Base-by-base conservation (phyloP, 1,140 invertebrate genomes). In the Drosophila obscura region DNA sequence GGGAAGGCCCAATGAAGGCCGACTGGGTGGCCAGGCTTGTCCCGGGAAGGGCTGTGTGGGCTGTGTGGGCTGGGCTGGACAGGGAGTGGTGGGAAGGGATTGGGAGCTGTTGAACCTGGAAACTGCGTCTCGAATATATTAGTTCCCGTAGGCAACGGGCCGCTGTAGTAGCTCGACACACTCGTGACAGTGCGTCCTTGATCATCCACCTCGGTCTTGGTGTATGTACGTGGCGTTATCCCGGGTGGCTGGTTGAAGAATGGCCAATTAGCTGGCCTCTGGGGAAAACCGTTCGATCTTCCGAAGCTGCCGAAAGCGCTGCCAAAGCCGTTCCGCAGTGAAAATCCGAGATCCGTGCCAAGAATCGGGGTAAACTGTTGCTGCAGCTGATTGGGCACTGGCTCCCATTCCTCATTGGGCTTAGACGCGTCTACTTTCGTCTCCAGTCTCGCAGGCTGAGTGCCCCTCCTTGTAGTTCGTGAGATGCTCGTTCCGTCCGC, bases 371-470 rank as follows among this genome's bases (percentile, higher is more conserved):
- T 35, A 0, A n/a, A n/a, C 11, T 58, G 55, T 1, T 22, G 46
- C 1, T 15, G 44, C 5, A 24, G n/a, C 9, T 55, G 2, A 22
- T 15, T 48, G 0, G 77, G 67, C 35, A 85, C 9, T 19, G 61
- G 66, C 15, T 84, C 80, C 80, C 80, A 84, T 2, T 84, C 64
- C 6, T 66, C 56, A 13, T 77, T 59, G 0, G 77, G 80, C 67
- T 72, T 77, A 2, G 57, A 16, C 3, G 13, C 7, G 9, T 31
- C 43, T 13, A 53, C 22, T 1, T 26, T 50, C 2, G 26, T 16
- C 44, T 62, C 46, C 35, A 61, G 35, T 28, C 45, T 50, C 4
- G 35, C 44, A 5, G 45, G 56, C 0, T 0, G 24, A 6, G 31
- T n/a, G 5, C 58, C 46, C 6, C 58, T 35, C 7, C 4, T 22